These are phyloP conservation scores for Calephelis nemesis DNA, from an alignment of 1,140 invertebrate species.

Conservation along the genomic window DNA sequence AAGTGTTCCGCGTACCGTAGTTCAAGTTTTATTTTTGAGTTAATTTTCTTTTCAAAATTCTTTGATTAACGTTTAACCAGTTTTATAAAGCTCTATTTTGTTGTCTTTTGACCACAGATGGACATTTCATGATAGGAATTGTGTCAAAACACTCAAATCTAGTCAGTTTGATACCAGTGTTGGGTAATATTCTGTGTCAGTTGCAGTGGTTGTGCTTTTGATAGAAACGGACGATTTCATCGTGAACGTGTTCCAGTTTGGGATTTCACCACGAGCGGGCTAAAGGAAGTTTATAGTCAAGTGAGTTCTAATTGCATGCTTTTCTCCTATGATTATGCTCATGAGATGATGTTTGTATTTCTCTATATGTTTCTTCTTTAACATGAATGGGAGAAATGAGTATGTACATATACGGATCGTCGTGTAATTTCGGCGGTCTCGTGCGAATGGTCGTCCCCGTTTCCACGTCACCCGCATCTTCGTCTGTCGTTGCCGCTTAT, in stretches of 20 bases:
- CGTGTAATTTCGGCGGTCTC: conserved; percentile 10
- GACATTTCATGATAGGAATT: conserved; percentile 28
- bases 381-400: neutral
- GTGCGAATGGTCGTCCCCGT: conserved; percentile 20
- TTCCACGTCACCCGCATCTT: conserved; percentile 23
- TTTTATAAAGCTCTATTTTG: conserved; percentile 42
- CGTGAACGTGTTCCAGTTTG: conserved; percentile 71
- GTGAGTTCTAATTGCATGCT: conserved; percentile 48
- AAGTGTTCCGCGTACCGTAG: conserved; percentile 54
- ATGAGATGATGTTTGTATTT: neutral
- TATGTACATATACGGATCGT: conserved; percentile 17
- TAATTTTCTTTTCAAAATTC: conserved; percentile 58
- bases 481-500: conserved; percentile 12
- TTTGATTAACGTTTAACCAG: conserved; percentile 51
- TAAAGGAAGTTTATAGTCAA: conserved; percentile 76
- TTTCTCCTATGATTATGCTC: neutral
- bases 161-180: conserved; percentile 56
- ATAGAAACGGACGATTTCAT: conserved; percentile 69
- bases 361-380: neutral
- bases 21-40: conserved; percentile 61
- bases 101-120: neutral
- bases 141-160: conserved; percentile 33
- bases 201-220: conserved; percentile 72
- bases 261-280: conserved; percentile 77
- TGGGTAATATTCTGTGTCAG: conserved; percentile 73